Base-by-base conservation (phyloP, 2,113 vertebrate genomes). In the Trogon melanurus region DNA sequence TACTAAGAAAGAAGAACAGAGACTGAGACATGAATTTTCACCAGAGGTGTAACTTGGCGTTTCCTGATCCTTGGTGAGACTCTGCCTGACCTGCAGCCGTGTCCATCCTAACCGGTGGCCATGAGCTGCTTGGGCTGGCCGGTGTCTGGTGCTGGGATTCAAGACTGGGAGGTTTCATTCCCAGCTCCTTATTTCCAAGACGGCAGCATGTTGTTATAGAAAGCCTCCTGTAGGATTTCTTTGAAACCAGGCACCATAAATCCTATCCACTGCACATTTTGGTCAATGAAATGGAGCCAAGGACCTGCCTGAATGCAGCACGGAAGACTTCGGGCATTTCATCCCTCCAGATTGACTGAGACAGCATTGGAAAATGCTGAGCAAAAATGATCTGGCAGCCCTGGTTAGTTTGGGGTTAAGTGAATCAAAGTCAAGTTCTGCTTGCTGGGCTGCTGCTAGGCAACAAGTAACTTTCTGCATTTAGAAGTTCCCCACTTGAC, bases 381-480 rank as follows among this genome's bases (percentile, higher is more conserved):
- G 45, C 34, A 74, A 89, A 91, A 95, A 56, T 18, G 66, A 94
- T 66, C 62, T 88, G 82, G 51, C 82, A 58, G 81, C 30, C 70
- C 29, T 5, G 10, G 70, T 83, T 93, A 62, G 30, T 86, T 74
- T 85, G 71, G 91, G 76, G 81, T 97, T 97, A 97, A 97, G 93
- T 60, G 61, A 97, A 95, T 67, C 64, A 90, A 96, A 96, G 85
- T 91, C 89, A 89, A 93, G 29, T 78, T 66, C 7, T 3, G 34
- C 38, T 83, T 83, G 53, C 67, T 65, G 65, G 69, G 81, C 38
- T 95, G 96, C 97, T 98, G 97, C 97, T 98, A 98, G 95, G 97
- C 96, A 98, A 97, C 97, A 89, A 93, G 61, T 65, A 94, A 95
- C 73, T 92, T 94, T 96, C 83, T 72, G 56, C 85, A 74, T 91